Conservation (phyloP, 2,113 vertebrate genomes). For the Oreochromis spilurus region DNA sequence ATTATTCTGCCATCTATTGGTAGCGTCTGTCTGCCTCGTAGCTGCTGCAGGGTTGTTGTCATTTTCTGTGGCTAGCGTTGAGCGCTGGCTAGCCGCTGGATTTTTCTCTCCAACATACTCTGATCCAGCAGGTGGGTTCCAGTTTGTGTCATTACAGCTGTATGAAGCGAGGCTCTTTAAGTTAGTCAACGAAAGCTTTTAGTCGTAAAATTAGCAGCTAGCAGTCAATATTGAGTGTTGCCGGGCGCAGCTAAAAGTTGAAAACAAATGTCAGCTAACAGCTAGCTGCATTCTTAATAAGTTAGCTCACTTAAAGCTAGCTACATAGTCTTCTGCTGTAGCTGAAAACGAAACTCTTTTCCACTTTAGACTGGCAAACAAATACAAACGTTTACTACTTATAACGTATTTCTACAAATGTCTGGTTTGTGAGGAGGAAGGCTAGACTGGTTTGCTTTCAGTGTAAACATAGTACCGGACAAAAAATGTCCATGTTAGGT, state of each 20-base stretch:
- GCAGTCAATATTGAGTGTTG: not conserved
- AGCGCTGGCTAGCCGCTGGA: not conserved
- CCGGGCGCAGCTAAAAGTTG: slow-evolving; percentile 1
- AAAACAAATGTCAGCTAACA: slow-evolving; percentile 29
- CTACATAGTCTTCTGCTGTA: not conserved
- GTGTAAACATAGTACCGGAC: not conserved
- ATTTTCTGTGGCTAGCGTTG: slow-evolving; percentile 41
- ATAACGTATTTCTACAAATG: fast-evolving
- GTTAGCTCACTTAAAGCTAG: slow-evolving; percentile 38
- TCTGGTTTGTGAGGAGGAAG: not conserved
- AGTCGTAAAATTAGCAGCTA: not conserved
- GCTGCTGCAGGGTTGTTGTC: slow-evolving; percentile 47
- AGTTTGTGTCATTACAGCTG: not conserved
- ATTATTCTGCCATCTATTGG: not conserved
- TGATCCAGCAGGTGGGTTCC: slow-evolving; percentile 56
- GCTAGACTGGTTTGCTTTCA: not conserved
- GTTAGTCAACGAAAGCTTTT: not conserved
- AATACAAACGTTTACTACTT: not conserved
- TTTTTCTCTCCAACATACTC: slow-evolving; percentile 6
- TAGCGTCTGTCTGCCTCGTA: not conserved
- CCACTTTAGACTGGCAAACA: not conserved
- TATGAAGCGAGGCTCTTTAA: not conserved
- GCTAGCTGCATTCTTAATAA: slow-evolving; percentile 17
- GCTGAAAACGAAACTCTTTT: not conserved
- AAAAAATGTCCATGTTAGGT: slow-evolving; percentile 33